Conservation (phyloP, 2,113 vertebrate species). For the Rattus norvegicus region GRCr8 NC_086026.1:97941001-97941500, state of each 20-base stretch:
- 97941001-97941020: background rate
- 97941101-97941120: background rate
- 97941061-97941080: background rate
- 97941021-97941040: background rate
- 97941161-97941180: background rate
- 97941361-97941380: background rate
- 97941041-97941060: background rate
- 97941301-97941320: background rate
- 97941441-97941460: background rate
- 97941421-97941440: background rate
- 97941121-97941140: background rate
- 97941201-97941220: background rate
- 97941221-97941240: background rate
- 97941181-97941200: background rate
- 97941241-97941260: background rate
- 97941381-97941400: background rate
- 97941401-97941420: background rate
- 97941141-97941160: background rate
- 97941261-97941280: background rate
- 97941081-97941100: background rate
- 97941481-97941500: background rate
- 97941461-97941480: background rate
- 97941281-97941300: background rate
- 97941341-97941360: conserved; percentile 37
- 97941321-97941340: background rate